Evolutionary conservation across 2,113 vertebrate genomes (phyloP), one percentile per base, ranked within the genome.

Genomic region (Ochotona curzoniae): DNA sequence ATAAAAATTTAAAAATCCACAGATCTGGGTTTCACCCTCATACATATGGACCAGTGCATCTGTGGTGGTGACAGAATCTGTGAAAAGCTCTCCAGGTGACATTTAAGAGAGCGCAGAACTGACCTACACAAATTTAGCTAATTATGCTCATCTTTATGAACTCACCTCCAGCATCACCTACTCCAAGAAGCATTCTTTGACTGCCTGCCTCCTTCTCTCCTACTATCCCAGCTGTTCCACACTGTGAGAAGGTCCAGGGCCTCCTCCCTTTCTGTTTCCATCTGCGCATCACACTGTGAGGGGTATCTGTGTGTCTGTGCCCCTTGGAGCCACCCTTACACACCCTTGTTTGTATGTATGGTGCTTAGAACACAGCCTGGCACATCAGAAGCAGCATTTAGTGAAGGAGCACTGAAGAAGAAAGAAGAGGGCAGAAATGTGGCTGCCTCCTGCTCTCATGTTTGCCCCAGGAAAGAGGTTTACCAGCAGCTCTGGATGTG

Each of bases 121-220:
- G 60, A 21, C 25, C n/a, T 70, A 80, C 28, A 8, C 10, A 6
- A 2, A 6, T 76, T 89, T 54, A 90, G n/a, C 35, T 35, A 47
- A 61, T 71, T 38, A 32, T 66, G 44, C 7, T 78, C 26, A 88
- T 79, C 38, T 63, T 89, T 61, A 32, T 80, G 47, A 54, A 70
- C 21, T 44, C 54, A 26, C 23, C 47, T 61, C 75, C 54, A 87
- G 81, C 7, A 12, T 89, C 60, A 15, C n/a, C 47, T 64, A 18
- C 35, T 73, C 67, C 38, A 82, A 49, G 84, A 94, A 92, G 32
- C 67, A 69, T 54, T 93, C 47, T 38, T 26, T 38, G 60, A 44
- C 28, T 81, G 61, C 61, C 87, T 64, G 14, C n/a, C 23, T 25
- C 20, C 49, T 57, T 47, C 3, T 9, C 7, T 20, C 23, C 15